Percentiles rank a stretch among this genome's conserved stretches.
Evolutionary conservation across 2,113 vertebrate species (phyloP).

Genomic region (Hyperoodon ampullatus): DNA sequence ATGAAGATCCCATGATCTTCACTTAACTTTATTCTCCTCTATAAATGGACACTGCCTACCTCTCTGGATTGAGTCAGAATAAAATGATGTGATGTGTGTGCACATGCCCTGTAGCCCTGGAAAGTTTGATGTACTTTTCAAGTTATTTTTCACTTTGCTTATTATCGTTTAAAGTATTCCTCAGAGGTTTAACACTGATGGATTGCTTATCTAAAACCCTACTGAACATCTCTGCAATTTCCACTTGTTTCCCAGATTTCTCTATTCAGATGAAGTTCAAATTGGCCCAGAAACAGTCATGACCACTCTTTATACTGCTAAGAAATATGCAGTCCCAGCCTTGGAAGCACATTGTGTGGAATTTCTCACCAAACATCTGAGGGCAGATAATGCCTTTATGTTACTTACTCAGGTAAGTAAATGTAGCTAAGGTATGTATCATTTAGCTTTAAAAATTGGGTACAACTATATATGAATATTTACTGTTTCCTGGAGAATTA

Average conservation of each 20-base stretch:
- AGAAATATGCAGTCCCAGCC: slow-evolving; percentile 95
- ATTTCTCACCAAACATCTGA: slow-evolving; percentile 95
- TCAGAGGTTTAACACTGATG: not conserved
- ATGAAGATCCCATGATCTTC: not conserved
- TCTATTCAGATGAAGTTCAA: slow-evolving; percentile 97
- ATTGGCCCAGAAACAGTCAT: slow-evolving; percentile 97
- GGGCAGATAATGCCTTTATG: slow-evolving; percentile 96
- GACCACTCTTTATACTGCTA: slow-evolving; percentile 96
- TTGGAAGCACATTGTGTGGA: slow-evolving; percentile 95
- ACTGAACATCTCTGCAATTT: slow-evolving; percentile 31
- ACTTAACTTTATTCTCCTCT: not conserved
- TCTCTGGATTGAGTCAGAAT: not conserved
- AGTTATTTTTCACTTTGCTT: not conserved
- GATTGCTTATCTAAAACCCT: slow-evolving; percentile 4
- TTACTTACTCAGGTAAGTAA: slow-evolving; percentile 93
- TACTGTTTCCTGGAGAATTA: not conserved
- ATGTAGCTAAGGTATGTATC: not conserved
- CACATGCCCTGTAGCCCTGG: not conserved
- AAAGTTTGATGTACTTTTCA: not conserved
- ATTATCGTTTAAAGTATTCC: not conserved
- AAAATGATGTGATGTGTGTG: not conserved
- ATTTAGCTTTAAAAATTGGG: not conserved
- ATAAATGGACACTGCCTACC: not conserved
- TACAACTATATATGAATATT: not conserved
- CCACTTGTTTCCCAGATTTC: slow-evolving; percentile 88